These are phyloP conservation scores for Theodoxus fluviatilis DNA, from an alignment of 2,888 invertebrate species.

Conservation along the genomic window DNA sequence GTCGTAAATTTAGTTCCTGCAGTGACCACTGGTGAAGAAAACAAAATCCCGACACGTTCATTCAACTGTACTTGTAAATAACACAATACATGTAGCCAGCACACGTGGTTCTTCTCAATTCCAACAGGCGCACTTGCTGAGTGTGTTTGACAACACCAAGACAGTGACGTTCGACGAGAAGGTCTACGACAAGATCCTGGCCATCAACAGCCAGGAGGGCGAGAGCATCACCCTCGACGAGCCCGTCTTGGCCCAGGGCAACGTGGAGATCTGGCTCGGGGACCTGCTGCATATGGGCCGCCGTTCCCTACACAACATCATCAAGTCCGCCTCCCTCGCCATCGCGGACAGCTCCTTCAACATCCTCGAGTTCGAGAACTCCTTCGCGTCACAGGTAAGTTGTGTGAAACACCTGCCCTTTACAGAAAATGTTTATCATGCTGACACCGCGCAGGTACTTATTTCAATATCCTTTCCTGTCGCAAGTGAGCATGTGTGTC, in stretches of 20 bases:
- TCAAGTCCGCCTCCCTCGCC: constrained; percentile 80
- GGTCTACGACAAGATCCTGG: constrained; percentile 94
- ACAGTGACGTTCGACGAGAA: constrained; percentile 91
- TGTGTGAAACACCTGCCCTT: not conserved
- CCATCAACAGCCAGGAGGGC: constrained; percentile 91
- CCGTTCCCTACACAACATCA: constrained; percentile 88
- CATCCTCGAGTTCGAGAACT: constrained; percentile 84
- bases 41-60: no score
- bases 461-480: not conserved
- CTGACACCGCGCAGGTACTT: not conserved
- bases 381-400: constrained; percentile 90
- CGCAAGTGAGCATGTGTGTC: no score
- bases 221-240: constrained; percentile 82
- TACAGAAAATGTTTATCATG: not conserved
- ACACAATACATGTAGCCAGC: no score
- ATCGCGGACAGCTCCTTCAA: constrained; percentile 89
- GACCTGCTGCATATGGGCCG: constrained; percentile 87
- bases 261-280: constrained; percentile 92
- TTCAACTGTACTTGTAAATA: no score
- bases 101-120: no score
- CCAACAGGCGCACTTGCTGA: constrained; percentile 85
- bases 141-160: constrained; percentile 95
- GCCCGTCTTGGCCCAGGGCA: constrained; percentile 73
- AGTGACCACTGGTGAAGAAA: no score
- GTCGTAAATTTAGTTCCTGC: no score